Conservation (phyloP, 2,888 invertebrate species). For the Tortricodes alternella region DNA sequence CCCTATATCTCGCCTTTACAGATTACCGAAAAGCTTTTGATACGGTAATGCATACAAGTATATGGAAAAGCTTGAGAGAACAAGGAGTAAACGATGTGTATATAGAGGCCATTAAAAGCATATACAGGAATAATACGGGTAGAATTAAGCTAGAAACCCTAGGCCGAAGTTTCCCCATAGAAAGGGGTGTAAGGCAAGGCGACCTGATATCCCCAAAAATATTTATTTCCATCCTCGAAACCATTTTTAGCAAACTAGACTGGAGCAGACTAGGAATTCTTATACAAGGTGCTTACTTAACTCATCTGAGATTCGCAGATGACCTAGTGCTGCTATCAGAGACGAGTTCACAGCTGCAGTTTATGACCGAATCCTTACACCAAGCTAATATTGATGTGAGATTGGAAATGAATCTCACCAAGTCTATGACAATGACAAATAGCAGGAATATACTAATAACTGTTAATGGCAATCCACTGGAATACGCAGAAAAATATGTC, state of each 20-base stretch:
- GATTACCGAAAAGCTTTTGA: too few relatives aligned
- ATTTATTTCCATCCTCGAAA: not conserved
- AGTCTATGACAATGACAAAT: not conserved
- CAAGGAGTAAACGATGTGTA: not conserved
- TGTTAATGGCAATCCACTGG: too few relatives aligned
- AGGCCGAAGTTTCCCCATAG: not conserved
- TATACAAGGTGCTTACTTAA: conserved; percentile 4
- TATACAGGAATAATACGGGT: not conserved
- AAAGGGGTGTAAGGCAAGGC: too few relatives aligned
- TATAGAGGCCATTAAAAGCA: not conserved
- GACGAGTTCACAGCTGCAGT: too few relatives aligned
- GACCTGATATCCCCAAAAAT: too few relatives aligned
- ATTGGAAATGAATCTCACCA: too few relatives aligned
- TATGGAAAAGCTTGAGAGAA: not conserved
- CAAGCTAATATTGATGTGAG: too few relatives aligned
- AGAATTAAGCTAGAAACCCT: not conserved
- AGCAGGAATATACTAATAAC: too few relatives aligned
- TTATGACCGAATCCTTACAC: too few relatives aligned
- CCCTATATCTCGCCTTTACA: not conserved
- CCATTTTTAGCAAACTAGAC: not conserved
- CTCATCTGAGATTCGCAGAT: conserved; percentile 2
- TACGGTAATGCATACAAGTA: not conserved
- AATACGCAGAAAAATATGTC: too few relatives aligned
- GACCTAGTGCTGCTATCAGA: not conserved
- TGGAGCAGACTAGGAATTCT: conserved; percentile 3